A percentile compares a stretch with the other conserved stretches of the same genome.
Conservation (phyloP, 2,888 invertebrate species). For the Cryptophagus acutangulus region DNA sequence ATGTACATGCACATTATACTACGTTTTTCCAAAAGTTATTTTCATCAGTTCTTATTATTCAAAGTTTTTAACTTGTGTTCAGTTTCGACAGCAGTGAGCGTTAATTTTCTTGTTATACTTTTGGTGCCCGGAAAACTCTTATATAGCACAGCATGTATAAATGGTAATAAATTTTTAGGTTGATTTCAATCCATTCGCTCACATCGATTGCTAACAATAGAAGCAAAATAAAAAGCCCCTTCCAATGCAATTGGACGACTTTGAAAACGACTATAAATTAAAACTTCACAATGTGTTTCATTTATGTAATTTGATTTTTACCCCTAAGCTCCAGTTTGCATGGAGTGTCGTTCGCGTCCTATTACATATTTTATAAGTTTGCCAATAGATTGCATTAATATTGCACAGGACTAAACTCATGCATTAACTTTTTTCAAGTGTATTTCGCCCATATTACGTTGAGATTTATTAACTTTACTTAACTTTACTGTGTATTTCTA, state of each 20-base stretch:
- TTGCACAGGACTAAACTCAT: constrained; percentile 23
- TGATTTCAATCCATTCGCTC: constrained; percentile 39
- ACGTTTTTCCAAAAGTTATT: too few species aligned
- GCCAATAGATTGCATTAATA: constrained; percentile 42
- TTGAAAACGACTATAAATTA: constrained; percentile 42
- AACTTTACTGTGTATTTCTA: constrained; percentile 6
- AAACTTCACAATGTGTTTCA: constrained; percentile 49
- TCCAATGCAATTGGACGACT: constrained; percentile 36
- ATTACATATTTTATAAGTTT: constrained; percentile 45
- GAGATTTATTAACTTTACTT: constrained; percentile 7
- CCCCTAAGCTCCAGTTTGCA: constrained; percentile 36
- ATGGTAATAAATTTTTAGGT: constrained; percentile 44
- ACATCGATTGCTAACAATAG: constrained; percentile 31
- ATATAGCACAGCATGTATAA: too few species aligned
- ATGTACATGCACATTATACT: too few species aligned
- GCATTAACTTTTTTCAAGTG: constrained; percentile 16
- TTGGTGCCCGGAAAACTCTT: too few species aligned
- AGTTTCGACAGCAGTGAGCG: too few species aligned
- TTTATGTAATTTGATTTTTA: constrained; percentile 50
- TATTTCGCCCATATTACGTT: constrained; percentile 6
- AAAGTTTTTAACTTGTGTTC: too few species aligned
- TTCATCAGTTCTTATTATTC: too few species aligned
- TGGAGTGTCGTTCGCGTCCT: constrained; percentile 35
- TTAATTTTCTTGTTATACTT: too few species aligned
- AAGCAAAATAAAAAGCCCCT: constrained; percentile 30